Conservation (phyloP, 2,888 invertebrate genomes). For the Calephelis perditalis region DNA sequence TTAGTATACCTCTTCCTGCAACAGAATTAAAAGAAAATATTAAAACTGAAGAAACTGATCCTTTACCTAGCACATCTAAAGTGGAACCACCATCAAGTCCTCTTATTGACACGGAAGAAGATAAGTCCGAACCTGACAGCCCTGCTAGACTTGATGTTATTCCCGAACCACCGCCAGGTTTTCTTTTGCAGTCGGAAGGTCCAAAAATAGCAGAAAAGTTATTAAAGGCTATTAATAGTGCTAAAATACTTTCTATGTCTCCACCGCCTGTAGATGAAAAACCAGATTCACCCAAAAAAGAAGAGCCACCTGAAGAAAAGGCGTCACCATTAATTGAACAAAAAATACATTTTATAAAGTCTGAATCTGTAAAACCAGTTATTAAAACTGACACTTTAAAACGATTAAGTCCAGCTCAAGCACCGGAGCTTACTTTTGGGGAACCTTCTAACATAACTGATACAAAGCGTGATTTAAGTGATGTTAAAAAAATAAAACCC, state of each 20-base stretch:
- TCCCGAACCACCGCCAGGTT: conserved; percentile 70
- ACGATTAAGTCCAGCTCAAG: conserved; percentile 44
- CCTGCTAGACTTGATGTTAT: conserved; percentile 67
- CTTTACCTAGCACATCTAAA: conserved; percentile 41
- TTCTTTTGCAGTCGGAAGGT: conserved; percentile 67
- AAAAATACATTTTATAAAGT: conserved; percentile 42
- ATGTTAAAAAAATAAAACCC: conserved; percentile 54
- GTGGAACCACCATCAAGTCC: conserved; percentile 60
- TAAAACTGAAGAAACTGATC: conserved; percentile 45
- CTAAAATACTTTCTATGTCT: conserved; percentile 70
- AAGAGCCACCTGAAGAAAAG: conserved; percentile 36
- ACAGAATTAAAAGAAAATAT: conserved; percentile 36
- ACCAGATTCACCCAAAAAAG: conserved; percentile 52
- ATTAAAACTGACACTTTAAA: conserved; percentile 47
- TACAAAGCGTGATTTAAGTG: conserved; percentile 49
- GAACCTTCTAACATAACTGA: conserved; percentile 59
- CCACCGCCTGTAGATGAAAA: conserved; percentile 56
- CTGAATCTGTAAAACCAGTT: conserved; percentile 41
- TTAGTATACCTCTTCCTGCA: conserved; percentile 42
- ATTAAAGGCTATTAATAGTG: conserved; percentile 78
- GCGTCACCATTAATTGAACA: conserved; percentile 37
- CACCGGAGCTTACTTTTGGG: conserved; percentile 56
- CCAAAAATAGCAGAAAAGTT: conserved; percentile 81
- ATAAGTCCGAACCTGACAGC: conserved; percentile 71
- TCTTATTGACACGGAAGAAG: conserved; percentile 67